phyloP scores from a whole-genome alignment of 2,113 vertebrate species.

The Cygnus buccinator region DNA sequence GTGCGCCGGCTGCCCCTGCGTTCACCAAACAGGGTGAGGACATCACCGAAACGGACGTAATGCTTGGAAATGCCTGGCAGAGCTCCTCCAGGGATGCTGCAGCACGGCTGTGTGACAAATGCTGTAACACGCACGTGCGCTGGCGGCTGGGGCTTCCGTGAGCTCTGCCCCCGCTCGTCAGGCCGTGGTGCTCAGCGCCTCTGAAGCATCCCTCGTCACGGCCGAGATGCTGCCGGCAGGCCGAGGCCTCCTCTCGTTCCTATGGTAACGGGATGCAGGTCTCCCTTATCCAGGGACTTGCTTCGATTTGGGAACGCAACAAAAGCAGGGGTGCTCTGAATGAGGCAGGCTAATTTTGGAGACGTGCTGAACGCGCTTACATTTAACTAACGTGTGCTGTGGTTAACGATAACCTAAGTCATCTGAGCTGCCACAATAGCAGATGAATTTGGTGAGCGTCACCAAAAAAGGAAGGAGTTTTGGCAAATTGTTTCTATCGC shows the following conservation, averaged over 20 bases:
- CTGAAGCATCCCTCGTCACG: neutral
- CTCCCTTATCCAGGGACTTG: conserved; percentile 36
- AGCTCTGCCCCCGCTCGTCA: neutral
- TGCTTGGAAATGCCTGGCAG: neutral
- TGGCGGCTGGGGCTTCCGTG: neutral
- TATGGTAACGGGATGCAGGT: conserved; percentile 67
- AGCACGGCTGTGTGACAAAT: rapidly evolving
- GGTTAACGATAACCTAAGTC: too few relatives aligned
- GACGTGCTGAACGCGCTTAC: too few relatives aligned
- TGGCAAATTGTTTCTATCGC: neutral
- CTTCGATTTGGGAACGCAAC: conserved; percentile 9
- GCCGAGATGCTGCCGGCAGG: neutral
- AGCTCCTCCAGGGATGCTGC: rapidly evolving
- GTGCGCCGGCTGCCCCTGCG: neutral
- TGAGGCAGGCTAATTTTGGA: neutral
- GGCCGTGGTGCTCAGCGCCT: neutral
- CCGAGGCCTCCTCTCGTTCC: conserved; percentile 63
- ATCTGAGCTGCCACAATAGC: neutral
- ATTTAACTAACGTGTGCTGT: too few relatives aligned
- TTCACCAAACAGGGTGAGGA: neutral
- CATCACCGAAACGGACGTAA: neutral
- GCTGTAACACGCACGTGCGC: neutral
- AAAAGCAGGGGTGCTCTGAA: neutral
- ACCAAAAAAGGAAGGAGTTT: neutral
- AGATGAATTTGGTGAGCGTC: neutral